Percentiles rank a stretch among this genome's conserved stretches.
Evolutionary conservation across 2,113 vertebrate genomes (phyloP).

Genomic region (Caranx melampygus): DNA sequence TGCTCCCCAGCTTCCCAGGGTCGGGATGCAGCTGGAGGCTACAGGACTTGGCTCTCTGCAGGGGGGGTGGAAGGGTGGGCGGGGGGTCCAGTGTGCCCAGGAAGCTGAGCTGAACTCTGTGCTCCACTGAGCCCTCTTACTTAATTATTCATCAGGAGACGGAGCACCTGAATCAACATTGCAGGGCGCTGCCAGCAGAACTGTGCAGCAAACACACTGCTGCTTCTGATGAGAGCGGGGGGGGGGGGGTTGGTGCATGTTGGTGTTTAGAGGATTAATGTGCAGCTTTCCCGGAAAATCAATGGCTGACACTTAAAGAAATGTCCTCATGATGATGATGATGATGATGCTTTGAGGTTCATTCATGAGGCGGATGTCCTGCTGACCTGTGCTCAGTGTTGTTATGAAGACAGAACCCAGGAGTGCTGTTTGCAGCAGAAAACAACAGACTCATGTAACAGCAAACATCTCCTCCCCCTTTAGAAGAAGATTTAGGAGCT

Average conservation of each 20-base stretch:
- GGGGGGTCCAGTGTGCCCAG: constrained; percentile 41
- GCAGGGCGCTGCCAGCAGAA: constrained; percentile 25
- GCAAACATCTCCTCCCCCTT: constrained; percentile 32
- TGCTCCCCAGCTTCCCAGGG: constrained; percentile 30
- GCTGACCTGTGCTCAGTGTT: constrained; percentile 7
- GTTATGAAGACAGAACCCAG: constrained; percentile 62
- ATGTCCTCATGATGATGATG: not conserved
- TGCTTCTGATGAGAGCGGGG: not conserved
- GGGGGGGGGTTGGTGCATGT: not conserved
- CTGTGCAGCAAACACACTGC: constrained; percentile 10
- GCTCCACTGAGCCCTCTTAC: constrained; percentile 60
- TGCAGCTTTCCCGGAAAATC: not conserved
- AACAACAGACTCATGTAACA: constrained; percentile 5
- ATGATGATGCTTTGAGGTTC: not conserved
- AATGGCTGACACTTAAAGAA: not conserved
- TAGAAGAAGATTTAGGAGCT: not conserved
- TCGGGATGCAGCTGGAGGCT: constrained; percentile 32
- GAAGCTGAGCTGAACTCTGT: constrained; percentile 48
- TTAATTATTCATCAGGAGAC: constrained; percentile 81
- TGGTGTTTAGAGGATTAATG: not conserved
- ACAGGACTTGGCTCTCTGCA: not conserved
- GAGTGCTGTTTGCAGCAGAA: not conserved
- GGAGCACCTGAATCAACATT: constrained; percentile 75
- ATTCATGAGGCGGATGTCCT: constrained; percentile 21
- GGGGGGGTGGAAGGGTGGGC: not conserved